Base-by-base conservation (phyloP, 2,113 vertebrate species). In the Opisthocomus hoazin region DNA sequence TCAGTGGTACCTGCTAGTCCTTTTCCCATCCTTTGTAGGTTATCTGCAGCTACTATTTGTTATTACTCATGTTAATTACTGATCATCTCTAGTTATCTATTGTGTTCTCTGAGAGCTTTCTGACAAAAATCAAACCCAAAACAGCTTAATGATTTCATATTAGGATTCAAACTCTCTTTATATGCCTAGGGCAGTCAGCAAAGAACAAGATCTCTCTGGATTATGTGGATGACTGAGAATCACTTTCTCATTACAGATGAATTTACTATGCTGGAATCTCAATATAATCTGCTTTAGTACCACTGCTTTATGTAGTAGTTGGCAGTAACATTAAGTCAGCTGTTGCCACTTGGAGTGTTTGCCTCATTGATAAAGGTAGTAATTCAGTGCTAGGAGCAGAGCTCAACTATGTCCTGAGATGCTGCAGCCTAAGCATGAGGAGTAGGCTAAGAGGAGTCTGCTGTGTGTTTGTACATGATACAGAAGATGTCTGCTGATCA, bases 201-300 rank as follows among this genome's bases (percentile, higher is more conserved):
- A 39, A 93, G 74, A 58, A 63, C 37, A 61, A 43, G 58, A 85
- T 87, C 36, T 81, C 60, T 61, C 73, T 82, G 73, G 89, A 82
- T 96, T 94, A 56, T 84, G 50, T 69, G 69, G 27, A 46, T 95
- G 84, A 37, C 73, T 88, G 87, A 69, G 89, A 91, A 80, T 76
- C 48, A 32, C 90, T 94, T 96, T 75, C 85, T 95, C 69, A 41
- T 95, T 95, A 95, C 48, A 74, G 88, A 29, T 68, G 86, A 71
- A 94, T 97, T 94, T 95, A 89, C 84, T 78, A 2, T 68, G 32
- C 68, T 84, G 66, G 64, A 84, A 54, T 94, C 60, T 61, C 70
- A 71, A 16, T 68, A 51, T 87, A n/a, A 30, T 68, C 54, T 54
- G 56, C 58, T 94, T 93, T 78, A 86, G 57, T 69, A 29, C 43